Evolutionary conservation across 64 coral and sea anemone species (phyloP).

Genomic region (Montipora foliosa): DNA sequence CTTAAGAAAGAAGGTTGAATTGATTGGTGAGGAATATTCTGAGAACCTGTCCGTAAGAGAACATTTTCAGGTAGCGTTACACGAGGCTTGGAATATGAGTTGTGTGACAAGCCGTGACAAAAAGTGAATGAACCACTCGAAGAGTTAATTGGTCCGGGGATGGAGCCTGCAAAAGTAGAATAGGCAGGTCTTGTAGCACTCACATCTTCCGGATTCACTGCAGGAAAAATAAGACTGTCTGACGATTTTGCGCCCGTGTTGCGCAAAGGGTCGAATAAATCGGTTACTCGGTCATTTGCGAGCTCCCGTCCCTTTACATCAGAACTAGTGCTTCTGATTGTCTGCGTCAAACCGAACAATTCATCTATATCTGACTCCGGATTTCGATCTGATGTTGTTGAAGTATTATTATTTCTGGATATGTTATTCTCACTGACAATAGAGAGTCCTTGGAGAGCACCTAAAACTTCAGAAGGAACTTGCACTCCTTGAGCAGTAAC

Average conservation of each 20-base stretch:
- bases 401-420: not conserved
- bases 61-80: not conserved
- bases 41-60: not conserved
- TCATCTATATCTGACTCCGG: conserved; percentile 17
- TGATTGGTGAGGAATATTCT: not conserved
- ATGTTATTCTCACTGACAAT: not conserved
- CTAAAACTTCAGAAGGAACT: not conserved
- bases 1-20: not conserved
- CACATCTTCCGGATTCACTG: not conserved
- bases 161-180: not conserved
- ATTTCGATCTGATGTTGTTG: not conserved
- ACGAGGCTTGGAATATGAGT: not conserved
- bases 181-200: not conserved
- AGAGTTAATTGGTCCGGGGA: not conserved
- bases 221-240: not conserved
- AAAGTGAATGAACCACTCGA: not conserved
- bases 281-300: not conserved
- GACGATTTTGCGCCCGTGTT: not conserved
- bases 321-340: not conserved
- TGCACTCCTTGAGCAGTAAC: not conserved
- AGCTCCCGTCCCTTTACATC: not conserved
- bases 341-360: not conserved
- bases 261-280: conserved; percentile 38
- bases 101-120: not conserved
- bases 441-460: conserved; percentile 10